A percentile compares a stretch with the other conserved stretches of the same genome.
These are phyloP conservation scores for Rhagium mordax DNA, from an alignment of 2,888 invertebrate species.

Conservation along the genomic window DNA sequence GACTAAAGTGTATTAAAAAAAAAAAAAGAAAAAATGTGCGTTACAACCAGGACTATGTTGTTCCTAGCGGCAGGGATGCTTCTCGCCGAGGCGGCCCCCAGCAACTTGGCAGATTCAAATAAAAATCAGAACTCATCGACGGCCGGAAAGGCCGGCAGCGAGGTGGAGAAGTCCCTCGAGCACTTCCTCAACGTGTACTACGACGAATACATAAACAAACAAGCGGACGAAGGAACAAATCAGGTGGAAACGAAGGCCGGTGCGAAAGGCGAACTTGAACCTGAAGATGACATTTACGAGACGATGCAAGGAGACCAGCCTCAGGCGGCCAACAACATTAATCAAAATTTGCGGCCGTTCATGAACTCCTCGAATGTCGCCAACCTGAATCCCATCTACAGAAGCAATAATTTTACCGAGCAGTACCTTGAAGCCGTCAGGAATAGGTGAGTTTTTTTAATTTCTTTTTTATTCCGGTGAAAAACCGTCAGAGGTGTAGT, in stretches of 20 bases:
- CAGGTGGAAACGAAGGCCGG: not conserved
- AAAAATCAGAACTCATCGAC: not conserved
- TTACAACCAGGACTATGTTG: slow-evolving; percentile 32
- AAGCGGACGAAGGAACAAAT: not conserved
- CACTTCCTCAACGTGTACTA: slow-evolving; percentile 39
- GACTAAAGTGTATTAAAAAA: not conserved
- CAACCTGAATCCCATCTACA: not conserved
- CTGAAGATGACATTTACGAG: slow-evolving; percentile 46
- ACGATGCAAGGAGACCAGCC: slow-evolving; percentile 56
- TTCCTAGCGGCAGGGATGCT: slow-evolving; percentile 21
- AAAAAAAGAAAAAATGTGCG: too few relatives aligned
- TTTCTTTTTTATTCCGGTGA: slow-evolving; percentile 1
- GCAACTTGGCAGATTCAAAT: not conserved
- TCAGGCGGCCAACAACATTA: slow-evolving; percentile 36
- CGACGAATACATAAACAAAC: slow-evolving; percentile 22
- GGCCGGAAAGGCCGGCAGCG: slow-evolving; percentile 4
- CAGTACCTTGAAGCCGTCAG: slow-evolving; percentile 40
- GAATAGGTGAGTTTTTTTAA: slow-evolving; percentile 40
- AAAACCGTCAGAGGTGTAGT: slow-evolving; percentile 6
- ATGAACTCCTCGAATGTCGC: not conserved
- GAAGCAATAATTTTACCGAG: slow-evolving; percentile 34
- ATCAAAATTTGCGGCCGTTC: slow-evolving; percentile 9
- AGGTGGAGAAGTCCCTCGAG: slow-evolving; percentile 41
- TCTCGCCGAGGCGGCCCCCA: not conserved
- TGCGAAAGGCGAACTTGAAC: not conserved